Evolutionary conservation across 2,797 vertebrate species (phyloP).

Genomic region (Rallus crepitans): DNA sequence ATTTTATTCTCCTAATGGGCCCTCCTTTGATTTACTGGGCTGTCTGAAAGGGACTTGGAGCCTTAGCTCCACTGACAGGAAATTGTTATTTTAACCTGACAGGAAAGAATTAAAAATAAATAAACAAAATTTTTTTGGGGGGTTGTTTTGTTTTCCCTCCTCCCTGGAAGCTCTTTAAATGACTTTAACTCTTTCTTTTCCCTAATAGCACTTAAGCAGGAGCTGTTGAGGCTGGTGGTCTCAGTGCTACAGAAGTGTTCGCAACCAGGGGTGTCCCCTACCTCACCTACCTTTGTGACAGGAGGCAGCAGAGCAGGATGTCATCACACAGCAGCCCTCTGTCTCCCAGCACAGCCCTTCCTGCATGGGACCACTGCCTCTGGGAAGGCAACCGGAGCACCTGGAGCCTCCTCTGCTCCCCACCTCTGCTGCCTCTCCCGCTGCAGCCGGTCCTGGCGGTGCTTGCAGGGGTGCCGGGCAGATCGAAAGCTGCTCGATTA

Average conservation of each 20-base stretch:
- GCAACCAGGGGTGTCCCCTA: rapidly evolving
- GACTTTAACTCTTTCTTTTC: conserved; percentile 38
- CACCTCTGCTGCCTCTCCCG: neutral
- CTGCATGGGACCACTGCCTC: rapidly evolving
- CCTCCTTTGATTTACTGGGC: conserved; percentile 64
- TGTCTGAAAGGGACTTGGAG: conserved; percentile 75
- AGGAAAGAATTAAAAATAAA: conserved; percentile 87
- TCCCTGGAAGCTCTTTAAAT: neutral
- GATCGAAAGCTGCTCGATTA: conserved; percentile 39
- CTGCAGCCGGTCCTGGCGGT: neutral
- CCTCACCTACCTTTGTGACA: neutral
- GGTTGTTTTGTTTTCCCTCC: neutral
- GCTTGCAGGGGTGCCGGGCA: neutral
- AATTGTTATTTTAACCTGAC: conserved; percentile 95
- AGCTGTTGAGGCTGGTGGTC: neutral
- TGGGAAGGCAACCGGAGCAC: neutral
- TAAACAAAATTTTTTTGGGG: neutral
- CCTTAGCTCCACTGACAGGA: conserved; percentile 84
- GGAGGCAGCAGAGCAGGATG: neutral
- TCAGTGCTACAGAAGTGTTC: neutral
- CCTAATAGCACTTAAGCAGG: neutral
- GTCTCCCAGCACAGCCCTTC: rapidly evolving
- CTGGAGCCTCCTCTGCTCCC: neutral
- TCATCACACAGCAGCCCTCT: neutral
- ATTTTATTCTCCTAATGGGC: conserved; percentile 60